These are phyloP conservation scores for Anguilla megastoma DNA, from an alignment of 2,797 vertebrate species.

Conservation along the genomic window DNA sequence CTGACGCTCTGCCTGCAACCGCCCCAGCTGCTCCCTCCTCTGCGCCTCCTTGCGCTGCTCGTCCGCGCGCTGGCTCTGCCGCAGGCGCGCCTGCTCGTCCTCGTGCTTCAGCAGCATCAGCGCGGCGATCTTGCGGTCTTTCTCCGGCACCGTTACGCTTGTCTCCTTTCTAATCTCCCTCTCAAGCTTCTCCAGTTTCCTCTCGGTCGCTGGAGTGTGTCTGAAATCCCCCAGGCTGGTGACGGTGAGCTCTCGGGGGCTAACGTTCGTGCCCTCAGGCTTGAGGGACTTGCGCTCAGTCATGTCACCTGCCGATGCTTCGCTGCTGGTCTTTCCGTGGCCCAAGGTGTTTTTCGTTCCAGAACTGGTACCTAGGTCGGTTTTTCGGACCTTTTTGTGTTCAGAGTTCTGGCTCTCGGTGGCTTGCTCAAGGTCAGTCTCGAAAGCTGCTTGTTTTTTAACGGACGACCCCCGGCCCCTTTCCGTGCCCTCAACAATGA, in stretches of 20 bases:
- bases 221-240: constrained; percentile 66
- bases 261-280: constrained; percentile 45
- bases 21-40: constrained; percentile 56
- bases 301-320: constrained; percentile 34
- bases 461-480: constrained; percentile 35
- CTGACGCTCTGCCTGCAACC: constrained; percentile 56
- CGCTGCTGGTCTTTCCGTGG: constrained; percentile 37
- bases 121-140: constrained; percentile 79
- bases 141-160: constrained; percentile 65
- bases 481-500: constrained; percentile 50
- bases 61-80: constrained; percentile 61
- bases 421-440: constrained; percentile 40
- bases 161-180: constrained; percentile 62
- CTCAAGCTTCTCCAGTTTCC: constrained; percentile 61
- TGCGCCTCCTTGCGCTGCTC: constrained; percentile 67
- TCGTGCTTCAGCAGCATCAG: constrained; percentile 78
- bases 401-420: constrained; percentile 28
- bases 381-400: constrained; percentile 29
- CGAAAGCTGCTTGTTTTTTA: constrained; percentile 41
- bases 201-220: constrained; percentile 55
- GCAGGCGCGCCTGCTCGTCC: constrained; percentile 64
- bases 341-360: constrained; percentile 35
- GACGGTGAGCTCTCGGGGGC: constrained; percentile 46
- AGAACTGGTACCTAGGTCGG: neutral
- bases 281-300: constrained; percentile 27